Base-by-base conservation (phyloP, 2,113 vertebrate species). In the Bothrops jararaca region DNA sequence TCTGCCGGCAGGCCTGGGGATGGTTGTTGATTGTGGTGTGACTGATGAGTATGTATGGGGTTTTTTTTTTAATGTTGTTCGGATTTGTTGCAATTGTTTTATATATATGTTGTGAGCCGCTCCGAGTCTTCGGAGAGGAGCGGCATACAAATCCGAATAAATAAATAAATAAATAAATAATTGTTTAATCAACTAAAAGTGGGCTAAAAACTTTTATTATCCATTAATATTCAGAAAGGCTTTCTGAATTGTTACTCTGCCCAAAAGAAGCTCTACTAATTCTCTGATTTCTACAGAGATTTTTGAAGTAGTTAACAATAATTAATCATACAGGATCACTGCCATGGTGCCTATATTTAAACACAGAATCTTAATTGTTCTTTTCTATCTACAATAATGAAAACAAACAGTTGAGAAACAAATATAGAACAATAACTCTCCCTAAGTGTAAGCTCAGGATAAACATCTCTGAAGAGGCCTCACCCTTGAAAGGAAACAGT, bases 401-500 rank as follows among this genome's bases (percentile, higher is more conserved):
- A 64, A 64, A 24, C 34, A 45, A 48, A 15, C 0, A 8, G 45
- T 24, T n/a, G 24, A 29, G 42, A 24, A 90, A 18, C 7, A 80
- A 80, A 42, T 80, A 80, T 80, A 20, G 74, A 80, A 80, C 34
- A 80, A 80, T 80, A 42, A 42, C 34, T 56, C 48, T 8, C 50
- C 54, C 29, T 4, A 34, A 53, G 26, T 15, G 58, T 29, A 42
- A 52, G 18, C 91, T 85, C 93, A 91, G 22, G n/a, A 42, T 13
- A 42, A 69, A 24, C 0, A 42, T 69, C 54, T 52, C 11, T n/a
- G 45, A 69, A 90, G 26, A 69, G 15, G 50, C 11, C 6, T 34
- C 50, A 29, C 8, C 2, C 39, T 89, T 12, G 8, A 94, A 90
- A 93, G 42, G 91, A 95, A 88, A 95, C 87, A 80, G 8, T 91